These are phyloP conservation scores for Semnornis frantzii DNA, from an alignment of 2,113 vertebrate species.

Conservation along the genomic window DNA sequence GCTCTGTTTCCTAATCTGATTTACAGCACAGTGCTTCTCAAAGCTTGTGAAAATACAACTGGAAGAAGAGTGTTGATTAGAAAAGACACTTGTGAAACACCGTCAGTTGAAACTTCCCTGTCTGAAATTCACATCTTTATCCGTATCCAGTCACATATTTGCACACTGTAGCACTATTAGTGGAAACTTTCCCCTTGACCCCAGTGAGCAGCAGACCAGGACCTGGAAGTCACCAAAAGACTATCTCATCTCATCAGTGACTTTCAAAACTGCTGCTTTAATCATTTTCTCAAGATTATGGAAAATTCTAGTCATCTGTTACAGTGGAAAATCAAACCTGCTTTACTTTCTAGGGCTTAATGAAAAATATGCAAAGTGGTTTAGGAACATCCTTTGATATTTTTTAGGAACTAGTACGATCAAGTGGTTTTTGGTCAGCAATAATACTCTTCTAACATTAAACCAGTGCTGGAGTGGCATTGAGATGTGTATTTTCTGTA, in stretches of 20 bases:
- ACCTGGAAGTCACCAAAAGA: neutral
- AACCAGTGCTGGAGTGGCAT: neutral
- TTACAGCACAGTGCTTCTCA: slow-evolving; percentile 35
- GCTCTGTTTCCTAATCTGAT: slow-evolving; percentile 25
- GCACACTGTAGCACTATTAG: neutral
- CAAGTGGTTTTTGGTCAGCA: neutral
- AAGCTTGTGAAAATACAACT: slow-evolving; percentile 13
- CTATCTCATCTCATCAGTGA: neutral
- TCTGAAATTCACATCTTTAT: slow-evolving; percentile 6
- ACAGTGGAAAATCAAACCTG: neutral
- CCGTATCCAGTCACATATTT: neutral
- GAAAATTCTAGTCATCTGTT: neutral
- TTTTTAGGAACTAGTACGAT: neutral
- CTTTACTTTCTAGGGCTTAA: neutral
- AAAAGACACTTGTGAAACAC: slow-evolving; percentile 23
- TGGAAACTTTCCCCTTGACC: neutral
- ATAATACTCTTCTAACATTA: neutral
- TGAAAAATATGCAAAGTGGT: neutral
- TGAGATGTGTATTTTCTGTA: neutral
- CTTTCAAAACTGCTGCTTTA: neutral
- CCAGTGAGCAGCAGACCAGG: neutral
- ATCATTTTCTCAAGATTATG: neutral
- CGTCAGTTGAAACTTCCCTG: neutral
- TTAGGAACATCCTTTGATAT: neutral
- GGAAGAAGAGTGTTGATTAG: slow-evolving; percentile 31